Evolutionary conservation across 53 echinoderm and acorn worm genomes (phyloP), one percentile per base, ranked within the genome.

Genomic region (Crossaster papposus): DNA sequence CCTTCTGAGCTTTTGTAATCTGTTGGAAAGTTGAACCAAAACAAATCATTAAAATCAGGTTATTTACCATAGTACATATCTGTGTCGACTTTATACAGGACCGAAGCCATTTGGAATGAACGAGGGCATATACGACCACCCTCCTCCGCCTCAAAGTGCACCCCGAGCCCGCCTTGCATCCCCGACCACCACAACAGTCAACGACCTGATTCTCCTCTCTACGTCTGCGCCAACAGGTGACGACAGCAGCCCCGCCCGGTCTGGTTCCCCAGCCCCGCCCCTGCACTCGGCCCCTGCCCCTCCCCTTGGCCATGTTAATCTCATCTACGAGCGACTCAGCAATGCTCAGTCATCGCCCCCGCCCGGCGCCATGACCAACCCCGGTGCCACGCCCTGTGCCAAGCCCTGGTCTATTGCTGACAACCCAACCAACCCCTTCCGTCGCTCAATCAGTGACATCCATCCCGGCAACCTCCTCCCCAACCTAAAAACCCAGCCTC

Each of bases 381-480:
- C 83, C 36, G 70, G 79, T 33, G 79, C 84, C 22, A 71, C 50
- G 7, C 30, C 44, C 44, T n/a, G n/a, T n/a, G 44, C 70, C 51
- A 23, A 44, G 4, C 70, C 70, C 2, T 71, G 70, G 70, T 28
- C 71, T 28, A 31, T 22, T 13, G 22, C 44, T 1, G 74, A 77
- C 22, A 37, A 77, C 83, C 33, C 26, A 17, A 92, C 54, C 79
- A 92, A 77, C 34, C 97, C 97, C 20, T 97, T 97, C 93, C 97
- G 93, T 20, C 91, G 91, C 32, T 95, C 96, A 53, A 58, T 92
- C 89, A 93, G 90, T 89, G 97, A 95, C n/a, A 92, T 91, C 7
- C 72, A 77, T 24, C 79, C 81, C 1, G 23, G 13, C 34, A 30
- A 54, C 91, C 76, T 62, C 65, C 37, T 38, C 51, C 30, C 51